phyloP scores from a whole-genome alignment of 92 coral and sea anemone species.

The Siderastrea radians region DNA sequence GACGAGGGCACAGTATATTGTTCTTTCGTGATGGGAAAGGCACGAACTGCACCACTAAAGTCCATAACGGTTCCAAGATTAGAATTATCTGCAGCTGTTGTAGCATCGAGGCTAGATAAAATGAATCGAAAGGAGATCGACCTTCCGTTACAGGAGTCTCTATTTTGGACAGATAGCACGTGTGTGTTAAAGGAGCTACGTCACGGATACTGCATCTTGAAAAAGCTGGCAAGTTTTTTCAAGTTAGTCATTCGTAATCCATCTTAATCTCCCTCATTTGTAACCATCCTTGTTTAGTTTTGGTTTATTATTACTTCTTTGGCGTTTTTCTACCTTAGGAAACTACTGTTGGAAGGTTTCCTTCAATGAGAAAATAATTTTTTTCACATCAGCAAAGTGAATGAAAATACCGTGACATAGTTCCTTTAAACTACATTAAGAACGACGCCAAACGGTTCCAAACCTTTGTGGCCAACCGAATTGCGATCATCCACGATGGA shows the following conservation, averaged over 20 bases:
- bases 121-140: not conserved
- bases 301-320: no score
- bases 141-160: not conserved
- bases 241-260: no score
- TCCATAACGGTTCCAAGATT: not conserved
- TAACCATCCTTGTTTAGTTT: no score
- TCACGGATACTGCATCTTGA: no score
- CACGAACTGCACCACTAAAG: not conserved
- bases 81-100: slow-evolving; percentile 8
- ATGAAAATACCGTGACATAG: no score
- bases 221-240: no score
- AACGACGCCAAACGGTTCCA: slow-evolving; percentile 12
- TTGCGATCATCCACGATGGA: not conserved
- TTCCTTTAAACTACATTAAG: not conserved
- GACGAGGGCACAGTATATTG: not conserved
- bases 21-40: slow-evolving; percentile 18
- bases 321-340: no score
- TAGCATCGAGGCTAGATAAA: not conserved
- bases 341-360: no score
- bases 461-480: not conserved
- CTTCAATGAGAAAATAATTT: no score
- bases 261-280: no score
- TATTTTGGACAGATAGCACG: slow-evolving; percentile 21
- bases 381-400: no score
- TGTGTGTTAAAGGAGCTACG: no score